Conservation (phyloP, 2,113 vertebrate genomes). For the Alethe diademata region DNA sequence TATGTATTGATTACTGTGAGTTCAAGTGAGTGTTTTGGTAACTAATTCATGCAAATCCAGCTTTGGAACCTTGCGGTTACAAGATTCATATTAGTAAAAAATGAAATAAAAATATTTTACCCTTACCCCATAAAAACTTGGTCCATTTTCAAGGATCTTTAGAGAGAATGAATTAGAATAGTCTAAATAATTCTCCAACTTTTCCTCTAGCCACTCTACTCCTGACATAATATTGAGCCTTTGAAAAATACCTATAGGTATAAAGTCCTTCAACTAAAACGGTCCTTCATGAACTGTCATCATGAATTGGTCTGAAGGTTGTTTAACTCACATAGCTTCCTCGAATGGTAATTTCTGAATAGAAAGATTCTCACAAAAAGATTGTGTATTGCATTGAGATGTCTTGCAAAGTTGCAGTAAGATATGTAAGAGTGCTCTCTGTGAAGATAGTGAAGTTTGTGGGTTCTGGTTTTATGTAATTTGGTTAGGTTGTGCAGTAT, state of each 20-base stretch:
- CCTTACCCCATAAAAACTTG: neutral
- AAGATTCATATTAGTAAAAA: conserved; percentile 45
- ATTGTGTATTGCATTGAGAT: conserved; percentile 63
- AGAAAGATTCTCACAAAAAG: conserved; percentile 51
- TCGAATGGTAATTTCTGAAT: conserved; percentile 59
- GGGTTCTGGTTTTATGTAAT: conserved; percentile 67
- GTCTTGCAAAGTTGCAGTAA: conserved; percentile 67
- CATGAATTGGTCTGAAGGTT: conserved; percentile 66
- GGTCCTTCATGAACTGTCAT: conserved; percentile 41
- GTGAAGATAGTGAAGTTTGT: conserved; percentile 68
- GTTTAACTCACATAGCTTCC: conserved; percentile 63
- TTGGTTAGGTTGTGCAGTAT: conserved; percentile 70
- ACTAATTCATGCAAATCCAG: conserved; percentile 54
- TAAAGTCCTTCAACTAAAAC: conserved; percentile 61
- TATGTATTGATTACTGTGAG: conserved; percentile 62
- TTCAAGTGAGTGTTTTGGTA: conserved; percentile 68
- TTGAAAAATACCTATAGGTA: conserved; percentile 48
- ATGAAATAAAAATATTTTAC: conserved; percentile 48
- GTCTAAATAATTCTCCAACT: conserved; percentile 15
- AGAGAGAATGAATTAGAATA: conserved; percentile 29
- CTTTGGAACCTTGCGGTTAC: conserved; percentile 53
- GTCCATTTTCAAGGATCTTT: conserved; percentile 22
- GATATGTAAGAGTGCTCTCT: conserved; percentile 70
- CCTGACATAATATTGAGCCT: conserved; percentile 31
- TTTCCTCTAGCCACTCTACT: conserved; percentile 15